A percentile compares a stretch with the other conserved stretches of the same genome.
Evolutionary conservation across 1,140 invertebrate genomes (phyloP).

Genomic region (Heliconius congener): DNA sequence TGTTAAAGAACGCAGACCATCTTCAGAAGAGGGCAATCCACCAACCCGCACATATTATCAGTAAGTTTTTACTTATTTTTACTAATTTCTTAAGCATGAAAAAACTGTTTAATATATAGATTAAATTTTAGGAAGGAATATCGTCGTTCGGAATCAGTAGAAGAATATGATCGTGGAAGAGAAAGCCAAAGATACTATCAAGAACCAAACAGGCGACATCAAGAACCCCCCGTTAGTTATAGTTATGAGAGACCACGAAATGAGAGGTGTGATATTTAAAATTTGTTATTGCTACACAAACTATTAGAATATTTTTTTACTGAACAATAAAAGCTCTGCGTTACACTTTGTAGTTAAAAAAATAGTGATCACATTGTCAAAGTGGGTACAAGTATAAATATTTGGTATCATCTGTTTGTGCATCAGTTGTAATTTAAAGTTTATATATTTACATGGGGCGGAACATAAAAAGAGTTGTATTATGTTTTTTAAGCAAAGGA

Average conservation of each 20-base stretch:
- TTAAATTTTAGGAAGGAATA: constrained; percentile 61
- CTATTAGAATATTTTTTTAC: no score
- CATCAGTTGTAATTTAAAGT: no score
- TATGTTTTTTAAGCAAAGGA: no score
- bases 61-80: constrained; percentile 47
- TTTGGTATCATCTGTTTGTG: no score
- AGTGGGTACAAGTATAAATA: no score
- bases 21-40: constrained; percentile 59
- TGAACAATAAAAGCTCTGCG: no score
- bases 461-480: no score
- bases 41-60: constrained; percentile 71
- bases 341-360: no score
- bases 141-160: constrained; percentile 51
- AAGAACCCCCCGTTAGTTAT: constrained; percentile 58
- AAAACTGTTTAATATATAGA: background rate
- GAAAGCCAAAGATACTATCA: constrained; percentile 70
- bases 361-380: no score
- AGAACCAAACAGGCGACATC: constrained; percentile 65
- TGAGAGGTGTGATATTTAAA: constrained; percentile 49
- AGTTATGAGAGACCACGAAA: constrained; percentile 56
- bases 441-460: no score
- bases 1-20: constrained; percentile 66
- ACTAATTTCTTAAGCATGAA: background rate
- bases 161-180: constrained; percentile 60
- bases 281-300: background rate